phyloP scores from a whole-genome alignment of 1,140 invertebrate genomes.

The Drosophila saltans region DNA sequence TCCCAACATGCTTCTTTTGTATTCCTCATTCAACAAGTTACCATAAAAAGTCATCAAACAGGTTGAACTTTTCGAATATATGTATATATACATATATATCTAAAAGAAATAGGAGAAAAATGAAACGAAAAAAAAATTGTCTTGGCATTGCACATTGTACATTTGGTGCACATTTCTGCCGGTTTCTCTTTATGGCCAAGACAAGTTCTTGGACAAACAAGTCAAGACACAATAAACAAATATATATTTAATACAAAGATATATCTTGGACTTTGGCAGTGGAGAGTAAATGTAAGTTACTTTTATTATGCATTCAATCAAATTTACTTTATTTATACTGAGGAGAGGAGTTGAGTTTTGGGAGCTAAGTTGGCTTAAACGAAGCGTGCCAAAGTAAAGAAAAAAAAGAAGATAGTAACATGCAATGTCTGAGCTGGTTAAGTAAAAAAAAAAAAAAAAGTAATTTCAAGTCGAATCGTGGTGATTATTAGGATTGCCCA shows the following conservation, averaged over 20 bases:
- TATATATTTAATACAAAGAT: constrained; percentile 26
- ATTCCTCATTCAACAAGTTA: constrained; percentile 54
- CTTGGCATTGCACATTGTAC: constrained; percentile 41
- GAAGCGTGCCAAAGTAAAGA: constrained; percentile 59
- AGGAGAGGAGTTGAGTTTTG: neutral
- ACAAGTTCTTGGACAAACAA: constrained; percentile 71
- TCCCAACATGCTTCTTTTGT: constrained; percentile 24
- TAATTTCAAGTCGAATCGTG: constrained; percentile 50
- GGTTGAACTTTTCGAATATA: constrained; percentile 43
- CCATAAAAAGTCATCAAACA: constrained; percentile 52
- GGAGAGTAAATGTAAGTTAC: constrained; percentile 22
- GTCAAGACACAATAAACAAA: constrained; percentile 39
- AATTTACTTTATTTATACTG: neutral
- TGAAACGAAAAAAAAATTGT: constrained; percentile 49
- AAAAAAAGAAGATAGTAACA: too few species aligned
- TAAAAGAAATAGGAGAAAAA: neutral
- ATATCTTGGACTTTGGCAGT: neutral
- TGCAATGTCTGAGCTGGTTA: constrained; percentile 1
- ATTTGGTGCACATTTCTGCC: constrained; percentile 77
- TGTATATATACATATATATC: neutral
- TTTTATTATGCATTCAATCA: constrained; percentile 46
- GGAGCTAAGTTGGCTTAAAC: constrained; percentile 48
- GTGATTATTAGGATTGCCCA: constrained; percentile 57
- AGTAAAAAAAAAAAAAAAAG: constrained; percentile 32
- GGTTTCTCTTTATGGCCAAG: constrained; percentile 78